These are phyloP conservation scores for Protonibea diacanthus DNA, from an alignment of 2,797 vertebrate species.

Conservation along the genomic window DNA sequence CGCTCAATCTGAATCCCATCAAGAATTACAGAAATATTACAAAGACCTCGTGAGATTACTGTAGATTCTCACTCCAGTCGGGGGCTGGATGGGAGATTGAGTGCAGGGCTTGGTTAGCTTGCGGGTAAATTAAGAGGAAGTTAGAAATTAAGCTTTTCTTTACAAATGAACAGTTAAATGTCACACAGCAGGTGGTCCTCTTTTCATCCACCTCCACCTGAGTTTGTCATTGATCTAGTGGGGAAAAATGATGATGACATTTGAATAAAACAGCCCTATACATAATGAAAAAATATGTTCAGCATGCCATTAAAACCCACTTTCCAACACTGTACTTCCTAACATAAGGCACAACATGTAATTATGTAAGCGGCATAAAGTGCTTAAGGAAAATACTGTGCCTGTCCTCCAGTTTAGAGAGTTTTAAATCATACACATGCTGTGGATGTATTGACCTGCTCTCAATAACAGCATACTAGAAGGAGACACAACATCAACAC, in stretches of 20 bases:
- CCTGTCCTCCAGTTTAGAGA: slow-evolving; percentile 24
- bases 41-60: slow-evolving; percentile 48
- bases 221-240: slow-evolving; percentile 44
- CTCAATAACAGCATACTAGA: neutral
- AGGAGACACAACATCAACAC: slow-evolving; percentile 31
- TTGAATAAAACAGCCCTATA: slow-evolving; percentile 46
- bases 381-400: slow-evolving; percentile 8
- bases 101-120: slow-evolving; percentile 16
- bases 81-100: slow-evolving; percentile 32
- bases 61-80: slow-evolving; percentile 26
- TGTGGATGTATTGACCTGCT: slow-evolving; percentile 23
- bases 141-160: slow-evolving; percentile 19
- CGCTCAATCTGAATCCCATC: slow-evolving; percentile 45
- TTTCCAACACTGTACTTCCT: slow-evolving; percentile 1
- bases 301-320: slow-evolving; percentile 2
- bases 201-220: slow-evolving; percentile 44
- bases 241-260: slow-evolving; percentile 37
- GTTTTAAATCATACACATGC: slow-evolving; percentile 51
- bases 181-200: slow-evolving; percentile 50
- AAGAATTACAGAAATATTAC: slow-evolving; percentile 51
- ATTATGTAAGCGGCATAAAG: neutral
- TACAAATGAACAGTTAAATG: slow-evolving; percentile 39
- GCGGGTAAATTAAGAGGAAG: slow-evolving; percentile 24
- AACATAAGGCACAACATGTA: slow-evolving; percentile 1
- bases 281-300: neutral